Percentiles rank a stretch among this genome's conserved stretches.
Conservation (phyloP, 1,140 invertebrate genomes). For the Heliconius congener region DNA sequence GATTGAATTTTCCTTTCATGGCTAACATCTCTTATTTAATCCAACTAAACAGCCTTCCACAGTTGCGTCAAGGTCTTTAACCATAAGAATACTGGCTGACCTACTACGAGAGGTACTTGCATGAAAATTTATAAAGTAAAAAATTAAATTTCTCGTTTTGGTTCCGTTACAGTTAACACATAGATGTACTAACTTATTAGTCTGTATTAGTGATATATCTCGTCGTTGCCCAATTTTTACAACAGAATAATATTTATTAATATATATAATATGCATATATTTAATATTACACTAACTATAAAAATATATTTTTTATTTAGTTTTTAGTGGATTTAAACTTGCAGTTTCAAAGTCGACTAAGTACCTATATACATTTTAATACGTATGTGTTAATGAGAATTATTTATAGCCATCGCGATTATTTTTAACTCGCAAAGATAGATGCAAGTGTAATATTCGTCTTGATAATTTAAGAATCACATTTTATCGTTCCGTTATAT, state of each 20-base stretch:
- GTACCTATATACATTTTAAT: not conserved
- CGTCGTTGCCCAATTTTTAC: not conserved
- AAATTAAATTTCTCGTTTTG: not conserved
- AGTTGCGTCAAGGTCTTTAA: not conserved
- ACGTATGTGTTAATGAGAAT: not conserved
- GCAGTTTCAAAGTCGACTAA: not conserved
- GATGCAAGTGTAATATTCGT: not conserved
- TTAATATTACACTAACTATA: too few species aligned
- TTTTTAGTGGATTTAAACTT: not conserved
- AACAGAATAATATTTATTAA: too few species aligned
- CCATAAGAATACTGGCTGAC: constrained; percentile 6
- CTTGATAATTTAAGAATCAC: not conserved
- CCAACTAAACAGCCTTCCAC: constrained; percentile 3
- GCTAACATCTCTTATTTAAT: constrained; percentile 8
- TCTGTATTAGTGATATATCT: too few species aligned
- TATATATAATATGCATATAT: too few species aligned
- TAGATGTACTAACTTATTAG: not conserved
- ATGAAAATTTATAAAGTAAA: not conserved
- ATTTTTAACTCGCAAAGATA: not conserved
- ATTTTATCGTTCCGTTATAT: too few species aligned
- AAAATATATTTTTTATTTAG: not conserved
- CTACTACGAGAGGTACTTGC: not conserved
- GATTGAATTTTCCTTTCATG: not conserved
- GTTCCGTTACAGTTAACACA: not conserved
- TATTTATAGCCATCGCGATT: not conserved